These are phyloP conservation scores for Distichodus sexfasciatus DNA, from an alignment of 2,797 vertebrate species.

Conservation along the genomic window DNA sequence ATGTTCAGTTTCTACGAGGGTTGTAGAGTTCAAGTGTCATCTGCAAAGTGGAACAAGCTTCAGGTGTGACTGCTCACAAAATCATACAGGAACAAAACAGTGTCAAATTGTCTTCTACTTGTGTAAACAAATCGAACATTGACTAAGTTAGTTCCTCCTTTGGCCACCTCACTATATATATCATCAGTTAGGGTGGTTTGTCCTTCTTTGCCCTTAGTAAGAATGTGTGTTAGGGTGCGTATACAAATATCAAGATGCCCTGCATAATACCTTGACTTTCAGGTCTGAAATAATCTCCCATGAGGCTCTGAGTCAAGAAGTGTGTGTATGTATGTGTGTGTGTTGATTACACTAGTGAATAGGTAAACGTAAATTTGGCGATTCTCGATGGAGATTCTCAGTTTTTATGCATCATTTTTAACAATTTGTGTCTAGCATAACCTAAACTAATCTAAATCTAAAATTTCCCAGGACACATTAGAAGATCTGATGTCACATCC, in stretches of 20 bases:
- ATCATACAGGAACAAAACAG: background rate
- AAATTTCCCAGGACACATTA: too few species aligned
- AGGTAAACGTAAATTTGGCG: too few species aligned
- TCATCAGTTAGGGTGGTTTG: conserved; percentile 23
- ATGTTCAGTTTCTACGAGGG: conserved; percentile 3
- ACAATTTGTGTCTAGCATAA: too few species aligned
- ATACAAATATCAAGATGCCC: background rate
- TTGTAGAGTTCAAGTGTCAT: background rate
- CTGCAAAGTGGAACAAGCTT: background rate
- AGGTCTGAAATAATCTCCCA: background rate
- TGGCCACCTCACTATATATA: background rate
- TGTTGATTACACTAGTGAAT: background rate
- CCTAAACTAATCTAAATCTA: too few species aligned
- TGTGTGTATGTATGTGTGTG: conserved; percentile 1
- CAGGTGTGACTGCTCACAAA: background rate
- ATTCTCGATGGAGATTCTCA: too few species aligned
- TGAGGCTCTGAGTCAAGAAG: background rate
- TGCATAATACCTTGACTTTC: background rate
- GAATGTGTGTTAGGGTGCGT: conserved; percentile 11
- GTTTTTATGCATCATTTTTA: background rate
- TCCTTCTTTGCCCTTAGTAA: conserved; percentile 26
- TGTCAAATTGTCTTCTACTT: conserved; percentile 4
- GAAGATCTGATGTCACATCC: too few species aligned
- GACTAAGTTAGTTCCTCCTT: conserved; percentile 8
- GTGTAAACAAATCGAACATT: background rate